phyloP scores from a whole-genome alignment of 2,797 vertebrate genomes.

The Lindbergichthys nudifrons region DNA sequence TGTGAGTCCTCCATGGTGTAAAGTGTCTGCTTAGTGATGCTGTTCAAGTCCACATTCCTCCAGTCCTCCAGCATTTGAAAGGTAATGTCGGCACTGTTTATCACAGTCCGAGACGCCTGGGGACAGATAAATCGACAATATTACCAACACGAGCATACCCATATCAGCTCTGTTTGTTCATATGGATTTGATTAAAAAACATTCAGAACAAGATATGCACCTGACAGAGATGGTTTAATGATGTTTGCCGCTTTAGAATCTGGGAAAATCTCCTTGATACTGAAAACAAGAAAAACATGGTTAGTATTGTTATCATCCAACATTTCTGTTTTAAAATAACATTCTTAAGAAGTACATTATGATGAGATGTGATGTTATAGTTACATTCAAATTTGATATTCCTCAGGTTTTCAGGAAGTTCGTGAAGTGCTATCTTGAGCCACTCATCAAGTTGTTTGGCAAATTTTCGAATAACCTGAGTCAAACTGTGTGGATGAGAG shows the following conservation, averaged over 20 bases:
- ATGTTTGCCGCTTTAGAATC: constrained; percentile 97
- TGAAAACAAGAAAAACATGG: constrained; percentile 67
- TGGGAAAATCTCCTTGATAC: constrained; percentile 99
- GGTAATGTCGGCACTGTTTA: constrained; percentile 99
- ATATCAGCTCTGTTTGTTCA: constrained; percentile 61
- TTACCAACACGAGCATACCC: constrained; percentile 51
- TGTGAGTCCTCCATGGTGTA: constrained; percentile 98
- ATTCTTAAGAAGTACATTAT: not conserved
- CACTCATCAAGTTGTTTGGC: constrained; percentile 99
- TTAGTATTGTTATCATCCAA: constrained; percentile 12
- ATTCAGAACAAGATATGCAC: constrained; percentile 77
- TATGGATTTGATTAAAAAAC: constrained; percentile 72
- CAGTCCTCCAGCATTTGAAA: constrained; percentile 99
- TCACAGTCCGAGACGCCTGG: constrained; percentile 97
- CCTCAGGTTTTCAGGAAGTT: constrained; percentile 96
- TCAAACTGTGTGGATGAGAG: constrained; percentile 86
- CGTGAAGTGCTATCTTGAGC: constrained; percentile 97
- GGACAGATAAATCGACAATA: constrained; percentile 62
- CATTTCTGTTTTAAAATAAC: not conserved
- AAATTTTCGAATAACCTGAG: constrained; percentile 99
- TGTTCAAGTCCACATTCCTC: constrained; percentile 99
- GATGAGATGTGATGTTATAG: constrained; percentile 58
- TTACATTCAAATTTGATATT: constrained; percentile 98
- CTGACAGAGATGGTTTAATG: constrained; percentile 99
- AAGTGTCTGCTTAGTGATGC: constrained; percentile 99